Percentiles rank a stretch among this genome's conserved stretches.
phyloP scores from a whole-genome alignment of 2,888 invertebrate genomes.

The Ichneumoninae sp. region DNA sequence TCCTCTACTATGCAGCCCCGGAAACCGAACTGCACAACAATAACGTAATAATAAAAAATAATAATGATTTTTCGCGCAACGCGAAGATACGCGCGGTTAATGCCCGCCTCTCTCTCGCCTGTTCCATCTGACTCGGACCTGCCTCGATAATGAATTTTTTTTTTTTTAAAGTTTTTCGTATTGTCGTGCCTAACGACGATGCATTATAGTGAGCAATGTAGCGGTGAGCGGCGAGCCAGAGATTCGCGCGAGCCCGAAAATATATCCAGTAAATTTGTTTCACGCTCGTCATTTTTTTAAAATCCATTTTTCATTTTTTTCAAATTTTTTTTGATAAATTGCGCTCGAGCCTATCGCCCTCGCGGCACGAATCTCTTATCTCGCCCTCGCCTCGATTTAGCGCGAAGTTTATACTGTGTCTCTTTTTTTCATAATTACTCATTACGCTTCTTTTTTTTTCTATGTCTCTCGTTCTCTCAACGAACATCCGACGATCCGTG shows the following conservation, averaged over 20 bases:
- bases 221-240: conserved; percentile 52
- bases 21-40: conserved; percentile 32
- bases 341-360: conserved; percentile 4
- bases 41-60: conserved; percentile 18
- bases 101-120: conserved; percentile 58
- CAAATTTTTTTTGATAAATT: not conserved
- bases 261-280: not conserved
- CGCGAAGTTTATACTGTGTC: conserved; percentile 61
- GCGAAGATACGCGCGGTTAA: conserved; percentile 59
- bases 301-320: not conserved
- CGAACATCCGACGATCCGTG: conserved; percentile 57
- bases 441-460: conserved; percentile 32
- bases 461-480: conserved; percentile 66
- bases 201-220: conserved; percentile 65
- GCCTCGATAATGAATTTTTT: conserved; percentile 30
- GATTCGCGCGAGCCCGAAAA: conserved; percentile 34
- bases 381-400: conserved; percentile 49
- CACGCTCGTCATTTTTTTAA: not conserved
- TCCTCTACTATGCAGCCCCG: conserved; percentile 52
- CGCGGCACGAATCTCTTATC: conserved; percentile 34
- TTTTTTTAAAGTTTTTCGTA: conserved; percentile 2
- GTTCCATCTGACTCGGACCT: conserved; percentile 54
- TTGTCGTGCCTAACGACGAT: conserved; percentile 50
- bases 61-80: conserved; percentile 46
- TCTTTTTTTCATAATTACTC: conserved; percentile 28